These are phyloP conservation scores for Fratercula arctica DNA, from an alignment of 2,797 vertebrate genomes.

Conservation along the genomic window DNA sequence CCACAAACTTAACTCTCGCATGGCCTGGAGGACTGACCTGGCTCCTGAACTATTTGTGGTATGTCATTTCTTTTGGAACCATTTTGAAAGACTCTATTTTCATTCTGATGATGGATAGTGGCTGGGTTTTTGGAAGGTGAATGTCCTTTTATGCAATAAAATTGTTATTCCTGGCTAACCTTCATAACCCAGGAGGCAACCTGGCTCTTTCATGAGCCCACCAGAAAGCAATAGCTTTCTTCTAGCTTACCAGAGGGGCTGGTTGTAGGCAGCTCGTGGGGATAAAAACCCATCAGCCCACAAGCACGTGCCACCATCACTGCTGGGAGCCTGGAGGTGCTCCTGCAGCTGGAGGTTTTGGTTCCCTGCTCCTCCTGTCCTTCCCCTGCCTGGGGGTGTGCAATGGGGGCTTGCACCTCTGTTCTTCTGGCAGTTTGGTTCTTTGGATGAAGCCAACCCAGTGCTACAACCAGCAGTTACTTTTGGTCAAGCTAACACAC, in stretches of 20 bases:
- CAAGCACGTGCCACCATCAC: not conserved
- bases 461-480: not conserved
- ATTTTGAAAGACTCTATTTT: not conserved
- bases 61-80: not conserved
- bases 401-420: not conserved
- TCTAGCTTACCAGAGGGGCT: not conserved
- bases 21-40: not conserved
- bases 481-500: not conserved
- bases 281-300: not conserved
- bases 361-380: not conserved
- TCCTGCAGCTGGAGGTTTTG: not conserved
- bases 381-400: not conserved
- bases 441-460: not conserved
- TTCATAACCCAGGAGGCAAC: not conserved
- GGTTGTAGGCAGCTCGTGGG: not conserved
- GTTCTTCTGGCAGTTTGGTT: not conserved
- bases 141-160: not conserved
- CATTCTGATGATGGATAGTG: not conserved
- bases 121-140: not conserved
- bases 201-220: not conserved
- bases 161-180: not conserved
- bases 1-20: not conserved
- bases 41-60: not conserved
- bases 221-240: not conserved
- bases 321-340: not conserved